phyloP scores from a whole-genome alignment of 2,888 invertebrate genomes.

The Melangyna quadrimaculata region DNA sequence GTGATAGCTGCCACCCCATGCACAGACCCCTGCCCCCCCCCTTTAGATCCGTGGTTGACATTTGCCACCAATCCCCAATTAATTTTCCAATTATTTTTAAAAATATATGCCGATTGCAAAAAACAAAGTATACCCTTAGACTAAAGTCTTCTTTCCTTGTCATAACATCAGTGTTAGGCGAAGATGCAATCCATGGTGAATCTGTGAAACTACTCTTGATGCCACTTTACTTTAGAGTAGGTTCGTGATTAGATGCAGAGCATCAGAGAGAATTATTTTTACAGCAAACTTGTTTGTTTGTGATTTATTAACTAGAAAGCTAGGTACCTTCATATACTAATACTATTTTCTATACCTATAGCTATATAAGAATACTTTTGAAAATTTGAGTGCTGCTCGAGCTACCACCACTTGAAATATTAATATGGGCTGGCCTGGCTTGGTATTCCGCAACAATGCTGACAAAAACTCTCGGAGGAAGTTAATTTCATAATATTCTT shows the following conservation, averaged over 20 bases:
- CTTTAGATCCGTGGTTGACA: no score
- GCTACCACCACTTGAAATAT: not conserved
- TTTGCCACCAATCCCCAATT: no score
- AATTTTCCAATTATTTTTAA: no score
- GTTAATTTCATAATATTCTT: conserved; percentile 47
- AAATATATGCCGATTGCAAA: no score
- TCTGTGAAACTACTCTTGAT: not conserved
- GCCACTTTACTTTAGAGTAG: not conserved
- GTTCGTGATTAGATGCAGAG: conserved; percentile 4
- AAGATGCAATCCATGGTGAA: not conserved
- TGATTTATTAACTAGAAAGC: conserved; percentile 39
- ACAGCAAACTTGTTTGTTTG: conserved; percentile 20
- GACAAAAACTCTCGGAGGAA: conserved; percentile 37
- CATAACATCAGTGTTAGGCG: not conserved
- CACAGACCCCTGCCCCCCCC: no score
- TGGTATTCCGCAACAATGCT: conserved; percentile 39
- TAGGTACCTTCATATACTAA: not conserved
- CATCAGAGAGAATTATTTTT: conserved; percentile 8
- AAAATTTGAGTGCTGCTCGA: not conserved
- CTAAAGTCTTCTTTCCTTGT: not conserved
- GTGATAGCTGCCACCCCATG: no score
- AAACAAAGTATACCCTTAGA: not conserved
- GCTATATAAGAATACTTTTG: not conserved
- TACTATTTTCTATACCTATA: no score
- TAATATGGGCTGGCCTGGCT: not conserved